Evolutionary conservation across 2,888 invertebrate species (phyloP).

Genomic region (Anagyrus pseudococci): DNA sequence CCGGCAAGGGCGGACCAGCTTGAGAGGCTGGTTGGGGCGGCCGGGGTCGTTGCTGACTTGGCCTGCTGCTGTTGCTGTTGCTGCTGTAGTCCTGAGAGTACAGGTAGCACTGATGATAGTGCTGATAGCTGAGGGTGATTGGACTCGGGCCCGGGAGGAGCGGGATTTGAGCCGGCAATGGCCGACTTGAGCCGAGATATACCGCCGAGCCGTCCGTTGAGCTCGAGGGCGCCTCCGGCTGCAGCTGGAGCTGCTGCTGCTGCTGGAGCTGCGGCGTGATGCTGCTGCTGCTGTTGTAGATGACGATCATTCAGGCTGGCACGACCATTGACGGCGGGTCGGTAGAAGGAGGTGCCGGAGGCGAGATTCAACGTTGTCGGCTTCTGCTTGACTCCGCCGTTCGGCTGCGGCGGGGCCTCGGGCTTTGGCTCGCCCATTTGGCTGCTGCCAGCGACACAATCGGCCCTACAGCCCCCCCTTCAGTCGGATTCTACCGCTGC

Average conservation of each 20-base stretch:
- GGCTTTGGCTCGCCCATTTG: constrained; percentile 61
- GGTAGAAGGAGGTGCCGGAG: constrained; percentile 59
- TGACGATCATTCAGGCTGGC: constrained; percentile 58
- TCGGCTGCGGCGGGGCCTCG: constrained; percentile 54
- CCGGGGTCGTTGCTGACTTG: constrained; percentile 7
- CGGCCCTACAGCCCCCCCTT: constrained; percentile 2
- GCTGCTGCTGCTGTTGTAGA: constrained; percentile 48
- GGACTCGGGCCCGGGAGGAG: constrained; percentile 40
- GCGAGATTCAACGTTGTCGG: constrained; percentile 57
- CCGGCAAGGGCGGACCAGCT: constrained; percentile 39
- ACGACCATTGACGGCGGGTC: constrained; percentile 56
- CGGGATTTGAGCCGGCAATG: constrained; percentile 9
- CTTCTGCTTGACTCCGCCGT: constrained; percentile 59
- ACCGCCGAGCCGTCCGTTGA: constrained; percentile 30
- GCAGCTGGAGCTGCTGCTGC: constrained; percentile 44
- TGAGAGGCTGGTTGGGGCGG: not conserved
- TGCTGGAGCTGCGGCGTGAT: too few relatives aligned
- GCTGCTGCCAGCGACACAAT: constrained; percentile 38
- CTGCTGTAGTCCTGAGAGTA: constrained; percentile 50
- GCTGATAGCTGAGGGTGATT: constrained; percentile 49
- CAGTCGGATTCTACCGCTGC: not conserved
- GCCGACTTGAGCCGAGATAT: constrained; percentile 35
- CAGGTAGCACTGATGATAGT: constrained; percentile 52
- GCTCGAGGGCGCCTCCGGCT: constrained; percentile 32
- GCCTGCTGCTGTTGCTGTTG: constrained; percentile 39